Conservation (phyloP, 2,797 vertebrate species). For the Eospalax fontanierii region DNA sequence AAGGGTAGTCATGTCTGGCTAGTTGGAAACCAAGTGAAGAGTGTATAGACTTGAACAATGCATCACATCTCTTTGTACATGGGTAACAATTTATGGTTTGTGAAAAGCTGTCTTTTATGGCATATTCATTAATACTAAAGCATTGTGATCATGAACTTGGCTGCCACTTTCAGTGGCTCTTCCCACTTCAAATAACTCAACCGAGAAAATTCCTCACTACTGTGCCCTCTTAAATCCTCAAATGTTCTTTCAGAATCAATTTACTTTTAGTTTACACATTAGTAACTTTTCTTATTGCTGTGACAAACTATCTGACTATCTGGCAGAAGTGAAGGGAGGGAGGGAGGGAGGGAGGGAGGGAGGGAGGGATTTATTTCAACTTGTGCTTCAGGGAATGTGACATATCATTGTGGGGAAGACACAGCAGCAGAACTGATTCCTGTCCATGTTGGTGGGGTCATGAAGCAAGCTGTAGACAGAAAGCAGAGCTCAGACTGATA, state of each 20-base stretch:
- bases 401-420: background rate
- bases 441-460: too few relatives aligned
- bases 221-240: background rate
- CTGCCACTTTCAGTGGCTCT: background rate
- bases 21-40: background rate
- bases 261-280: constrained; percentile 5
- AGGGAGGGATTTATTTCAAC: background rate
- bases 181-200: too few relatives aligned
- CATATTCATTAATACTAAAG: background rate
- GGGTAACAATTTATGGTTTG: background rate
- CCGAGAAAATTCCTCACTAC: too few relatives aligned
- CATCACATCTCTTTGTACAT: background rate
- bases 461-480: background rate
- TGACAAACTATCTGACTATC: background rate
- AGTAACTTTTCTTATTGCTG: background rate
- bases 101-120: background rate
- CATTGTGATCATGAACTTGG: background rate
- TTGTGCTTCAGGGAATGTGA: background rate
- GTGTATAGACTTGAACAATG: background rate
- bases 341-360: background rate
- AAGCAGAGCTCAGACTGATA: background rate
- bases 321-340: background rate
- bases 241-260: constrained; percentile 12
- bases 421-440: background rate
- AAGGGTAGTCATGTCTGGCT: background rate